Base-by-base conservation (phyloP, 2,888 invertebrate species). In the Meta bourneti region DNA sequence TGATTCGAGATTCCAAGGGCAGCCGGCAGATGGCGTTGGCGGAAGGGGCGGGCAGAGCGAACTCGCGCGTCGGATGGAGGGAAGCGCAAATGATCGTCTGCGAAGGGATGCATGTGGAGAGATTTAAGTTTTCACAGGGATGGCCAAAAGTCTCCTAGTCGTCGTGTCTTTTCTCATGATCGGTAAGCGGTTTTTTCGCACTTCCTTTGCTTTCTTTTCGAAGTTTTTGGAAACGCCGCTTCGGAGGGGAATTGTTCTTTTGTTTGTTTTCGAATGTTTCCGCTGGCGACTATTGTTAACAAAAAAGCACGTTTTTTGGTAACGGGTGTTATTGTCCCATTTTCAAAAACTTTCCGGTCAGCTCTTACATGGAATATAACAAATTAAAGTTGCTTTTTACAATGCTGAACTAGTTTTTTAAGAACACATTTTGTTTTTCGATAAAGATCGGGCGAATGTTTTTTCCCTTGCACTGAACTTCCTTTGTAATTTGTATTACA, bases 11-110 rank as follows among this genome's bases (percentile, higher is more conserved):
- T 87, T 86, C 54, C 91, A 91, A 91, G 91, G 91, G 70, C 91
- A 70, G 13, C 52, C 71, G 72, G 78, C 70, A 91, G 91, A 87
- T 87, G 91, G 91, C 91, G 82, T 78, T 72, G 71, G 48, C 6
- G 19, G 8, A 13, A 71, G 72, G 49, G 79, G 71, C 61, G 78
- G 86, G 78, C 75, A 72, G 74, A 86, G 77, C 81, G 54, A 77
- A 16, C 20, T 71, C 69, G 75, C 72, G 16, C 48, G 79, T 49
- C 71, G 49, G 20, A 70, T 83, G 91, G 91, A 87, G 91, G 91
- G 87, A 91, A 91, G 91, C 91, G 91, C 91, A 88, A 91, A 91
- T 52, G 61, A 82, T 79, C 71, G 81, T 70, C 77, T 72, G 84
- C 75, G 19, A 78, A 83, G 71, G 82, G 77, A 82, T 91, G 91